Evolutionary conservation across 2,113 vertebrate genomes (phyloP), one percentile per base, ranked within the genome.

Genomic region (Cinclus cinclus): DNA sequence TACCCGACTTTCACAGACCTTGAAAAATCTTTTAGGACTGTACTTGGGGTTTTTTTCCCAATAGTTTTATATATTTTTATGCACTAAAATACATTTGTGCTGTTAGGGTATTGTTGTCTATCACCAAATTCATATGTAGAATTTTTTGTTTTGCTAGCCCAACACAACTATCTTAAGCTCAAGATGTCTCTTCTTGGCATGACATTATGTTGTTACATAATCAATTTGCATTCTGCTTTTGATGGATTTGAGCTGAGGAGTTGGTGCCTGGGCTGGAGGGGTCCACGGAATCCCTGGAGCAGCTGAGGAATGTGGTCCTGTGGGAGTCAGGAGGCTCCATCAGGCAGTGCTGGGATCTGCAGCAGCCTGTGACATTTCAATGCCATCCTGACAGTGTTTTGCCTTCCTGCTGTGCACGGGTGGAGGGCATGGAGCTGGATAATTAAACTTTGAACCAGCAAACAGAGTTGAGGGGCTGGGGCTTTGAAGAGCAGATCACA

Each of bases 401-500:
- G 92, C 73, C 87, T 92, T 96, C 87, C 96, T 4, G 93, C 97
- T 96, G 97, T 73, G 97, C 89, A 13, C 23, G 68, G 94, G 60
- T 41, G 94, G 95, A 95, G 87, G 63, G 77, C 60, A 23, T 10
- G 55, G 69, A 91, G 94, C 46, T 52, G 95, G 92, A 31, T 94
- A 96, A 97, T 98, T 98, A 97, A 97, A 95, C 93, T 91, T 73
- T 78, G 89, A 97, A 78, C 87, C 87, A 92, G 84, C 68, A 96
- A 97, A 96, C 88, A 93, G 37, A 11, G 89, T 31, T 13, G 69
- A 64, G 89, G 88, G 73, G 28, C 73, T 22, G 30, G 71, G 39
- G 70, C 96, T 98, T 97, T 98, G 97, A 97, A 97, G 97, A 97
- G 49, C 76, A 49, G 94, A 95, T 97, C 94, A 75, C 80, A 94